phyloP scores from a whole-genome alignment of 2,888 invertebrate species.

The Cactoblastis cactorum region DNA sequence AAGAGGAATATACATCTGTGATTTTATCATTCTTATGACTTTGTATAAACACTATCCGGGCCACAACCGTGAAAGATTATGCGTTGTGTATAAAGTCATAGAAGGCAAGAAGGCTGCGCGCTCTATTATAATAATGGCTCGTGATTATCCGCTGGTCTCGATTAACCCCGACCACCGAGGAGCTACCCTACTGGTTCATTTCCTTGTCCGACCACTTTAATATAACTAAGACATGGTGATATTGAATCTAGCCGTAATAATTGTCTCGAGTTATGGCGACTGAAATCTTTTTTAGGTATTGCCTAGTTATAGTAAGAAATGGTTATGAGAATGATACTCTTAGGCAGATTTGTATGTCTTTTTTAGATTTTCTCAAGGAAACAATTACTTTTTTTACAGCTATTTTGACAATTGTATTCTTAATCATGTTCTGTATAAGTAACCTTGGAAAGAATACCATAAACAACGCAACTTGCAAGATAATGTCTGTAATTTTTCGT shows the following conservation, averaged over 20 bases:
- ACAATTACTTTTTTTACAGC: no score
- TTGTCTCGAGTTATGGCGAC: background rate
- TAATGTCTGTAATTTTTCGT: conserved; percentile 3
- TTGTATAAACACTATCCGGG: background rate
- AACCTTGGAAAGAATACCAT: background rate
- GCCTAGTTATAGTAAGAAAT: no score
- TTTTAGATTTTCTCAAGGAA: no score
- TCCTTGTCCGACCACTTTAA: conserved; percentile 17
- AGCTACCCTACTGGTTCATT: conserved; percentile 19
- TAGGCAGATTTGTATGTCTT: no score
- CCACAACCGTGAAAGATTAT: conserved; percentile 21
- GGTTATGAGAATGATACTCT: no score
- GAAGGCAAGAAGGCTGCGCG: conserved; percentile 38
- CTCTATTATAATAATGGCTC: conserved; percentile 39
- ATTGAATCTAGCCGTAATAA: conserved; percentile 7
- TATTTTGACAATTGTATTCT: background rate
- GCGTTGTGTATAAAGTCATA: conserved; percentile 26
- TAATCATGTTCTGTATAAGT: background rate
- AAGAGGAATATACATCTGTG: background rate
- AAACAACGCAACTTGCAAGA: background rate
- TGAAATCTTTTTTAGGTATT: no score
- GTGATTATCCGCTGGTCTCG: conserved; percentile 36
- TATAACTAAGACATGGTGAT: conserved; percentile 5
- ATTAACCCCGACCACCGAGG: conserved; percentile 33
- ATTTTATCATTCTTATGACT: background rate